Base-by-base conservation (phyloP, 2,888 invertebrate genomes). In the Nomada goodeniana region DNA sequence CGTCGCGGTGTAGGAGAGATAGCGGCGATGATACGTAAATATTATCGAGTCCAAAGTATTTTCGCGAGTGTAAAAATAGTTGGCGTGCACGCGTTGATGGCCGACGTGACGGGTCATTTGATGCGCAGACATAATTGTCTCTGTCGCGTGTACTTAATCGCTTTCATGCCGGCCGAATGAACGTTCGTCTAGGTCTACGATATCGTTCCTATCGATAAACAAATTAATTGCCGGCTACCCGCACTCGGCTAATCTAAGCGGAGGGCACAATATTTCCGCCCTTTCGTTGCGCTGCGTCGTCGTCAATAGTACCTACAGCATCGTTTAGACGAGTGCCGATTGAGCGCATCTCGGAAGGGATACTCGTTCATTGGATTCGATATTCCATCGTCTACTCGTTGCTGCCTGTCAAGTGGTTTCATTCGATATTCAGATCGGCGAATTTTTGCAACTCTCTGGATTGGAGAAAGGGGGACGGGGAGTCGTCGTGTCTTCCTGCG, bases 151-250 rank as follows among this genome's bases (percentile, higher is more conserved):
- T 72, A 61, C 80, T 79, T 79, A 79, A 80, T 80, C 67, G 80
- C 55, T 63, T 52, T 67, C 65, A 61, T 67, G 67, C 53, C 60
- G 44, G 55, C 71, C 67, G 80, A 79, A 80, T 80, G 61, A 79
- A 55, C 72, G 72, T 73, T 86, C 83, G 82, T 82, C 86, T 86
- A 80, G 85, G 61, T 80, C 85, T 86, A 85, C 76, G 76, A 85
- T 80, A 67, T 69, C 78, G 76, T 73, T 82, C 68, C 83, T 68
- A 85, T 82, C 85, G 87, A 90, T 89, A 90, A 90, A 90, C 89
- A 90, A 85, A 90, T 89, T 90, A 90, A 90, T 90, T 86, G 85
- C 77, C 79, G 76, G 63, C 76, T 72, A 77, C 65, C 72, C 60
- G 64, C 59, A 69, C 59, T 79, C 69, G 60, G 64, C 47, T 71